Base-by-base conservation (phyloP, 2,888 invertebrate species). In the Cataglyphis cursor region DNA sequence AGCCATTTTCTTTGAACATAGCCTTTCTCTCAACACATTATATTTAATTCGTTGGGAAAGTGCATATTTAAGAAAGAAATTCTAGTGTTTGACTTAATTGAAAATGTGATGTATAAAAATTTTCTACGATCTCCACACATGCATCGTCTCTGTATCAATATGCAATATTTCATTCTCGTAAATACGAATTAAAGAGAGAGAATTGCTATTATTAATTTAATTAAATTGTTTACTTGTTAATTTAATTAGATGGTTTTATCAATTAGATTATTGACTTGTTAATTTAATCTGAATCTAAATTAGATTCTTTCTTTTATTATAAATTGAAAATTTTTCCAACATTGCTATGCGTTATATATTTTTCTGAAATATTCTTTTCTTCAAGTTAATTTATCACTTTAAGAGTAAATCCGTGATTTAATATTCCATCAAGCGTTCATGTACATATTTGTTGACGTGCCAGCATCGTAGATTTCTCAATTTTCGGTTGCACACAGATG, bases 361-460 rank as follows among this genome's bases (percentile, higher is more conserved):
- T n/a, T 51, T 51, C 8, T 2, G 8, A 51, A 51, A 51, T 51
- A 51, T 51, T 51, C 6, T 51, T 51, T 51, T 51, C 48, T 51
- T 51, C 41, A 44, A 35, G 48, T 48, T 35, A 24, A 28, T 3
- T 35, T 48, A 48, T 65, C 48, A 61, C 21, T 18, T 65, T 24
- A 62, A 68, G 24, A 68, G 12, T 28, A 57, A 41, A 5, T 75
- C 4, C 24, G 12, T n/a, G 18, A 78, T 76, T 48, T 82, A 51
- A 35, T 75, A 92, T 92, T 92, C 89, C 89, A 92, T 90, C 92
- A 85, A 88, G 90, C 80, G 85, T 82, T 83, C 41, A 21, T 28
- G 31, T 5, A 54, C 35, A 38, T 65, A 31, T 76, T 21, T 57
- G 66, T 24, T 68, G 44, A 8, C 31, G 31, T 35, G 12, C 21